These are phyloP conservation scores for Chrysemys picta DNA, from an alignment of 2,113 vertebrate species.

Conservation along the genomic window DNA sequence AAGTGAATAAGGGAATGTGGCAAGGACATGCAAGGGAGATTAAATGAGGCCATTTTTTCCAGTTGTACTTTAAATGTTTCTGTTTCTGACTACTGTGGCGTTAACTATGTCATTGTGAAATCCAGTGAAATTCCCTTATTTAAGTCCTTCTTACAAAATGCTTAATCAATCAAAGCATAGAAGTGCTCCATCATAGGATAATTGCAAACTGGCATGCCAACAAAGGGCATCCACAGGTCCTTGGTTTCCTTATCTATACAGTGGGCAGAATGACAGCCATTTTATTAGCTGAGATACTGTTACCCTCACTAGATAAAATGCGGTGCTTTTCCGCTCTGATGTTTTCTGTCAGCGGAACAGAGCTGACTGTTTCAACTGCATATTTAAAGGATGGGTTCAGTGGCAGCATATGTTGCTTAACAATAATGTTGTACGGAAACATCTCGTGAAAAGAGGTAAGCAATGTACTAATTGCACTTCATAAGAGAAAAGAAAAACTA, in stretches of 20 bases:
- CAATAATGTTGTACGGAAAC: constrained; percentile 17
- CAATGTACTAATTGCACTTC: background rate
- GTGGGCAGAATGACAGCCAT: constrained; percentile 66
- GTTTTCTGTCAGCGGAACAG: constrained; percentile 55
- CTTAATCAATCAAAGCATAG: constrained; percentile 73
- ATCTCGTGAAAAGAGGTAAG: background rate
- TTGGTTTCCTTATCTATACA: constrained; percentile 66
- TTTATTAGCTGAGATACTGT: constrained; percentile 77
- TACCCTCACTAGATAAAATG: constrained; percentile 73
- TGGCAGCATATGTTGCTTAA: constrained; percentile 42
- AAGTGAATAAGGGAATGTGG: constrained; percentile 59
- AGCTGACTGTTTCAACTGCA: constrained; percentile 31
- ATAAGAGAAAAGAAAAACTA: background rate
- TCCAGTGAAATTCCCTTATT: constrained; percentile 62
- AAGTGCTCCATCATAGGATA: constrained; percentile 56
- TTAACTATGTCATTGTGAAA: constrained; percentile 59
- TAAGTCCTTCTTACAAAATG: constrained; percentile 32
- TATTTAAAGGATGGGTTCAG: constrained; percentile 29
- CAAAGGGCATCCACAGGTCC: constrained; percentile 14
- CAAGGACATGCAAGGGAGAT: constrained; percentile 68
- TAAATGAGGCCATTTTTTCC: constrained; percentile 6
- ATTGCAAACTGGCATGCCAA: constrained; percentile 66
- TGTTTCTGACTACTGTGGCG: constrained; percentile 57
- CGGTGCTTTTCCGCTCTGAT: constrained; percentile 63
- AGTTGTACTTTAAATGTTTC: constrained; percentile 60